phyloP scores from a whole-genome alignment of 1,140 invertebrate genomes.

The Rhyacophila brunnea region DNA sequence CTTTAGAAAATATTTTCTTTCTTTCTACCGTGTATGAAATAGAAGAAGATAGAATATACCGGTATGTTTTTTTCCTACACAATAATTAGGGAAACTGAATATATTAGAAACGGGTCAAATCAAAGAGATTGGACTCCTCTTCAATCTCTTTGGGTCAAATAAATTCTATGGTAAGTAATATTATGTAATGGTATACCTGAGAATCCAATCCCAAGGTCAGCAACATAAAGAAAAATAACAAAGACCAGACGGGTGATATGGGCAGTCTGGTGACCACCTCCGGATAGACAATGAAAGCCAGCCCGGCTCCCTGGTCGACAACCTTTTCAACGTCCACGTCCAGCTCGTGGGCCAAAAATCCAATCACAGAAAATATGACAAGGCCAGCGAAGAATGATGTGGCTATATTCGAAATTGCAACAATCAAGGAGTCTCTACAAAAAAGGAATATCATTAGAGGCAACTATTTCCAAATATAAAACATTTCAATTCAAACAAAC shows the following conservation, averaged over 20 bases:
- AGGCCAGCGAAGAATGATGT: constrained; percentile 78
- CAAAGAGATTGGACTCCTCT: no score
- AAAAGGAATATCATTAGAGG: no score
- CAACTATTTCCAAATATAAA: no score
- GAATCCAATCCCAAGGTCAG: constrained; percentile 76
- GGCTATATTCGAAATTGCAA: constrained; percentile 73
- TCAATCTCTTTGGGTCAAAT: no score
- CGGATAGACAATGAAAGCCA: constrained; percentile 85
- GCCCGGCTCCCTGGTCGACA: constrained; percentile 73
- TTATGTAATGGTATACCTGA: constrained; percentile 63
- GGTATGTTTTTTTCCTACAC: no score
- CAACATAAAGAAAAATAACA: constrained; percentile 84
- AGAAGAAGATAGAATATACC: no score
- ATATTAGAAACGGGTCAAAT: no score
- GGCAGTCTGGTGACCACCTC: constrained; percentile 81
- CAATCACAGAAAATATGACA: constrained; percentile 78
- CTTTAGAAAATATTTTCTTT: no score
- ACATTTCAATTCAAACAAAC: no score
- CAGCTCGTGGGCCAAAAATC: constrained; percentile 73
- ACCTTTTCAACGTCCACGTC: constrained; percentile 69
- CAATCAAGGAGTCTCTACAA: constrained; percentile 67
- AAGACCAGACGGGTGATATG: constrained; percentile 78
- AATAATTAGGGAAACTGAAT: no score
- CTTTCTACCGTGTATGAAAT: no score
- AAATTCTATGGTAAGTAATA: no score